Conservation (phyloP, 53 echinoderm and acorn worm genomes). For the Temnopleurus reevesii region DNA sequence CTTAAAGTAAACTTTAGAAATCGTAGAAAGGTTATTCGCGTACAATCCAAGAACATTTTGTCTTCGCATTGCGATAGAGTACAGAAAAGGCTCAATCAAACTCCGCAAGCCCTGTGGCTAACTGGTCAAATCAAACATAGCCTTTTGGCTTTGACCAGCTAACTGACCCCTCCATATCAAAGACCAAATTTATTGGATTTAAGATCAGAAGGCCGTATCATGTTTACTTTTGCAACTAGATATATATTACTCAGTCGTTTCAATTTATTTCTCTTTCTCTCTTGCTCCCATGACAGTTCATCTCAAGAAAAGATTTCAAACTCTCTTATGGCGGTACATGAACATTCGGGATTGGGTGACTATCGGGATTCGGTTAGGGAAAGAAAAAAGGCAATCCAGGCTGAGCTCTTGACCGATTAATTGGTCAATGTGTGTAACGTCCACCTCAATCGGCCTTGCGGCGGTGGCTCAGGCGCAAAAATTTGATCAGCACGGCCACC, state of each 20-base stretch:
- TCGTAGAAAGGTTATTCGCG: background rate
- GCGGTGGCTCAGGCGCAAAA: slow-evolving; percentile 43
- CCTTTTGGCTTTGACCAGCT: slow-evolving; percentile 26
- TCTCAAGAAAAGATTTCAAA: background rate
- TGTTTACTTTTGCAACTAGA: slow-evolving; percentile 61
- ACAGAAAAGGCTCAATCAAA: background rate
- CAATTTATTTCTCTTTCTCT: slow-evolving; percentile 50
- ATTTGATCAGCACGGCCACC: slow-evolving; percentile 30
- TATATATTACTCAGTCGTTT: slow-evolving; percentile 55
- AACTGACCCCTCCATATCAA: slow-evolving; percentile 47
- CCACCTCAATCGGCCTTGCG: slow-evolving; percentile 52
- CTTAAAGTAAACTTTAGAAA: background rate
- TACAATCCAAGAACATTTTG: too few species aligned
- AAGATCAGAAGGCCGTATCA: slow-evolving; percentile 39
- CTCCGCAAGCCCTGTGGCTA: slow-evolving; percentile 9
- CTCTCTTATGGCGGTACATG: background rate
- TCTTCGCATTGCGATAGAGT: background rate
- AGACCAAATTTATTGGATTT: slow-evolving; percentile 50
- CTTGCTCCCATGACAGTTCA: background rate
- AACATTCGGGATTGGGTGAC: slow-evolving; percentile 29
- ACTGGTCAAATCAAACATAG: slow-evolving; percentile 41
- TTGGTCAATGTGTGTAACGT: slow-evolving; percentile 55
- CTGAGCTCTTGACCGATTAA: slow-evolving; percentile 48
- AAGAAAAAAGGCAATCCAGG: background rate
- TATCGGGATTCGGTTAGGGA: too few species aligned